phyloP scores from a whole-genome alignment of 2,888 invertebrate species.

The Ditula angustiorana region DNA sequence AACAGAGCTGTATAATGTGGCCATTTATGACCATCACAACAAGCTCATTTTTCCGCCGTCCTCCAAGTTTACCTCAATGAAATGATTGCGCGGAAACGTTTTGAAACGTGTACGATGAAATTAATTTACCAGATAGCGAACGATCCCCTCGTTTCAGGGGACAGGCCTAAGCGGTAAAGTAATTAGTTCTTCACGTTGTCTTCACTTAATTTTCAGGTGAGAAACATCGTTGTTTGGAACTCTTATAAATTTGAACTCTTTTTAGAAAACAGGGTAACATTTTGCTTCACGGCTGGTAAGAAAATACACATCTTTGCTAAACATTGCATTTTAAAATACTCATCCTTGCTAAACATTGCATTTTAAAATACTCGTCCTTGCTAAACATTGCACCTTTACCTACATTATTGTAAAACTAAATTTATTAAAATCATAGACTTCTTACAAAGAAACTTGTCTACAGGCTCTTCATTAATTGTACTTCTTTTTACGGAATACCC shows the following conservation, averaged over 20 bases:
- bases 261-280: conserved; percentile 1
- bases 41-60: neutral
- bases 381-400: no score
- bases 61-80: neutral
- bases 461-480: no score
- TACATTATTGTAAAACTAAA: no score
- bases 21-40: neutral
- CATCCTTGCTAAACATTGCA: no score
- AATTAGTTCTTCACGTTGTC: conserved; percentile 22
- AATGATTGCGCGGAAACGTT: neutral
- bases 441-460: no score
- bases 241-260: conserved; percentile 9
- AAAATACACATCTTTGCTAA: no score
- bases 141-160: neutral
- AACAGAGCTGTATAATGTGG: no score
- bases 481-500: no score
- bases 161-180: conserved; percentile 6
- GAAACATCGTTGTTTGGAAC: conserved; percentile 16
- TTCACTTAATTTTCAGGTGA: conserved; percentile 18
- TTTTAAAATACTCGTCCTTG: no score
- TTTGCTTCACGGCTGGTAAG: neutral
- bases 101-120: conserved; percentile 8
- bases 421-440: no score
- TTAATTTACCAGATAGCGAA: neutral
- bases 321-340: no score